Conservation (phyloP, 1,140 invertebrate species). For the Gryllus bimaculatus region DNA sequence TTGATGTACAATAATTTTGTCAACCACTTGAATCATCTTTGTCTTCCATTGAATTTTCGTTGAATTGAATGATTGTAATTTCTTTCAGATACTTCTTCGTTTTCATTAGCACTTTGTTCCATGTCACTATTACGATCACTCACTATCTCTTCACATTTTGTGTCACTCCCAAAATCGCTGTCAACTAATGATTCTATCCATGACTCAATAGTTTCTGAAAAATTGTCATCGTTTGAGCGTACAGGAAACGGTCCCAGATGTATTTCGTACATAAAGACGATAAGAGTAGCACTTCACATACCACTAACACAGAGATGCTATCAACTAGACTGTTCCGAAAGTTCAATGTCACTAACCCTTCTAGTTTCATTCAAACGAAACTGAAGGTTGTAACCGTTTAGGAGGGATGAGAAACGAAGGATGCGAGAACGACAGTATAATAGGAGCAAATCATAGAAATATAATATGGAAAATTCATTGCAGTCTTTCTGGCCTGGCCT, state of each 20-base stretch:
- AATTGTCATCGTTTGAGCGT: neutral
- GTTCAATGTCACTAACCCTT: neutral
- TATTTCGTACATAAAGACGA: neutral
- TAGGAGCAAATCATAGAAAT: neutral
- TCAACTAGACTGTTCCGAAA: neutral
- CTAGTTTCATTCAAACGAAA: too few relatives aligned
- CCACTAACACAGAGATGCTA: neutral
- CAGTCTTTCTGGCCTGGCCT: neutral
- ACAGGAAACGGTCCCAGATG: neutral
- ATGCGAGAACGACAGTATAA: neutral
- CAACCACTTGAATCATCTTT: neutral
- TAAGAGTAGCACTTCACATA: neutral
- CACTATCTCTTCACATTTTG: neutral
- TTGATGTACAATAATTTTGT: neutral
- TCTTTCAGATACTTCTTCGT: neutral
- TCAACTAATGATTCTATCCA: neutral
- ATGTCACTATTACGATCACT: neutral
- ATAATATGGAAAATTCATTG: neutral
- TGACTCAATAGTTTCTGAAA: neutral
- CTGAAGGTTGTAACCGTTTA: too few relatives aligned
- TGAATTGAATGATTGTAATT: too few relatives aligned
- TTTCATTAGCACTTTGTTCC: neutral
- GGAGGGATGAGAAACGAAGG: too few relatives aligned
- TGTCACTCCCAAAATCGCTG: neutral
- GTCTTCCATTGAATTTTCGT: neutral